phyloP scores from a whole-genome alignment of 2,888 invertebrate genomes.

The Phalera bucephala region DNA sequence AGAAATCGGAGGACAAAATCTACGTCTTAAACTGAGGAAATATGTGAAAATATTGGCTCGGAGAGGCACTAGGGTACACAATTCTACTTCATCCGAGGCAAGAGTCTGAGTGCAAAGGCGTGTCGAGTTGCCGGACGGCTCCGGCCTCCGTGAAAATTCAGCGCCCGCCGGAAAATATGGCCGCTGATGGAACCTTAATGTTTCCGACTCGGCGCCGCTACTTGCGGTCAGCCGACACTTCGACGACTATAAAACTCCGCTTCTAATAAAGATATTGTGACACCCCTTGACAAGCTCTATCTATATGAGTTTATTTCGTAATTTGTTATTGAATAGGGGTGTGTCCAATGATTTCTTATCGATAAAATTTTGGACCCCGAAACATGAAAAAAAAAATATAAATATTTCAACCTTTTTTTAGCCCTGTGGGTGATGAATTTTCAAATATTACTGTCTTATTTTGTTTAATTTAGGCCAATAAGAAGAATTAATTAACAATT shows the following conservation, averaged over 20 bases:
- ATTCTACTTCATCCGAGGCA: constrained; percentile 64
- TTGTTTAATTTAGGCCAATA: no score
- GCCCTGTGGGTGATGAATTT: no score
- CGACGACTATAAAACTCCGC: constrained; percentile 58
- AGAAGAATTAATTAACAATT: constrained; percentile 32
- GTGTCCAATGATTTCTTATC: no score
- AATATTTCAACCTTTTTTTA: no score
- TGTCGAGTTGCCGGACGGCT: constrained; percentile 65
- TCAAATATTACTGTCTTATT: no score
- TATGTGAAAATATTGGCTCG: constrained; percentile 64
- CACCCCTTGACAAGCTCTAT: constrained; percentile 21
- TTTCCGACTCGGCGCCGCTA: constrained; percentile 71
- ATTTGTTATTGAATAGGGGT: no score
- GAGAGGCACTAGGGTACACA: constrained; percentile 60
- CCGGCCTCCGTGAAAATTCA: constrained; percentile 72
- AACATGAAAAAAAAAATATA: no score
- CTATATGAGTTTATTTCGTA: no score
- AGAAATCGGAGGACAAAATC: constrained; percentile 27
- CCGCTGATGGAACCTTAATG: constrained; percentile 79
- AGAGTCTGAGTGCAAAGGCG: constrained; percentile 79
- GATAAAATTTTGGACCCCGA: no score
- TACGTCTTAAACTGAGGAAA: constrained; percentile 54
- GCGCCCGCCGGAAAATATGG: constrained; percentile 73
- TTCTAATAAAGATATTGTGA: constrained; percentile 49
- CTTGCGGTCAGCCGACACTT: constrained; percentile 68